These are phyloP conservation scores for Cynocephalus volans DNA, from an alignment of 2,113 vertebrate species.

Conservation along the genomic window DNA sequence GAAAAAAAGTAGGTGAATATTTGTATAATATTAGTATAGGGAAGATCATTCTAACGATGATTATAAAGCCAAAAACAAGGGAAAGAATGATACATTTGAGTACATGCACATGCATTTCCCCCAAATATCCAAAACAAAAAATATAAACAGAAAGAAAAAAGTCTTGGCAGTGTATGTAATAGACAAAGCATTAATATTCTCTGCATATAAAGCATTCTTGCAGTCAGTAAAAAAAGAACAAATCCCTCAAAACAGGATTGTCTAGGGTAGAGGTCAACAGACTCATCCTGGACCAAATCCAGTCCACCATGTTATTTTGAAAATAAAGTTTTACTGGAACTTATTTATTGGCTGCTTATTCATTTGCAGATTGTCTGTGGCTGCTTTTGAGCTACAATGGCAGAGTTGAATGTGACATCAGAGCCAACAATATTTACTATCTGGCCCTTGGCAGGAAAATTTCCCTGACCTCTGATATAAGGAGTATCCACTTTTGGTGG, in stretches of 20 bases:
- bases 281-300: conserved; percentile 11
- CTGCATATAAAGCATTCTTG: conserved; percentile 48
- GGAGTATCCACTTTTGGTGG: conserved; percentile 25
- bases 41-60: background rate
- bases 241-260: background rate
- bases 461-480: background rate
- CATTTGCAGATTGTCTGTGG: background rate
- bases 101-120: background rate
- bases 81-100: conserved; percentile 22
- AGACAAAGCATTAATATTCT: conserved; percentile 3
- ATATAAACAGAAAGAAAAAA: conserved; percentile 12
- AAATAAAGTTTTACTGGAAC: conserved; percentile 25
- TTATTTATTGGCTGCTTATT: background rate
- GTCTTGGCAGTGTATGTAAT: background rate
- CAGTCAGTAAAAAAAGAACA: background rate
- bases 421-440: background rate
- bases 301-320: background rate
- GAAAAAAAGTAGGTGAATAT: background rate
- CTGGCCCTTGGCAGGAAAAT: background rate
- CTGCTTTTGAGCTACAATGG: background rate
- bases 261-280: background rate
- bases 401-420: background rate
- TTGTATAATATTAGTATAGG: background rate
- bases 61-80: conserved; percentile 45
- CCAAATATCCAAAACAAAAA: background rate